phyloP scores from a whole-genome alignment of 2,888 invertebrate genomes.

The Orthosia incerta region DNA sequence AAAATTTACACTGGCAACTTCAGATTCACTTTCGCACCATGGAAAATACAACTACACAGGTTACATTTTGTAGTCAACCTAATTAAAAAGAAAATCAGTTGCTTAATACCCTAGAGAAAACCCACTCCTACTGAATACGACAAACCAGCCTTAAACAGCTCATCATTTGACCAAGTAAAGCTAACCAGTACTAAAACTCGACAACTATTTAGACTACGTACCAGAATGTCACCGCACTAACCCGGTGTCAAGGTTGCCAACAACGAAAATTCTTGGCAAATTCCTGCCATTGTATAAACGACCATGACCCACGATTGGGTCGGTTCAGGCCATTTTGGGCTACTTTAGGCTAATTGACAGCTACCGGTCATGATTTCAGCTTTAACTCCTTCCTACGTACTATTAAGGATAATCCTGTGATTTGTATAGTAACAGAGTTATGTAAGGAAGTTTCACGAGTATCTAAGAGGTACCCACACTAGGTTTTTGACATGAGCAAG shows the following conservation, averaged over 20 bases:
- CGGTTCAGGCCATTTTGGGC: slow-evolving; percentile 12
- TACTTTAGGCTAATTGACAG: slow-evolving; percentile 18
- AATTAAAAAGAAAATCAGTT: not conserved
- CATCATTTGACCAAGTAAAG: slow-evolving; percentile 43
- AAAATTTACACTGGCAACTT: not conserved
- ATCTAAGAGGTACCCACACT: slow-evolving; percentile 52
- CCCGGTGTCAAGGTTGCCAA: slow-evolving; percentile 58
- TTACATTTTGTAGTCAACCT: not conserved
- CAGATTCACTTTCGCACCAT: not conserved
- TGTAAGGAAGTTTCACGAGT: slow-evolving; percentile 37
- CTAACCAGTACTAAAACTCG: slow-evolving; percentile 16
- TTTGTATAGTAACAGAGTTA: slow-evolving; percentile 28
- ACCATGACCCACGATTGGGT: slow-evolving; percentile 58
- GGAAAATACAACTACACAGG: not conserved
- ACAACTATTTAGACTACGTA: slow-evolving; percentile 36
- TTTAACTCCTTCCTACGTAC: slow-evolving; percentile 54
- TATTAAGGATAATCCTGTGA: slow-evolving; percentile 30
- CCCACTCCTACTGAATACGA: slow-evolving; percentile 8
- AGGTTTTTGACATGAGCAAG: slow-evolving; percentile 23
- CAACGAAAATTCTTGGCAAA: slow-evolving; percentile 36
- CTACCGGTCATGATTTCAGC: slow-evolving; percentile 46
- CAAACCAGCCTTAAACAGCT: slow-evolving; percentile 5
- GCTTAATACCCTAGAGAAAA: slow-evolving; percentile 17
- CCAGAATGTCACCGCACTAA: slow-evolving; percentile 21
- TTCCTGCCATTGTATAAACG: slow-evolving; percentile 45